phyloP scores from a whole-genome alignment of 2,888 invertebrate species.

The Scaptomyza cyrtandrae region DNA sequence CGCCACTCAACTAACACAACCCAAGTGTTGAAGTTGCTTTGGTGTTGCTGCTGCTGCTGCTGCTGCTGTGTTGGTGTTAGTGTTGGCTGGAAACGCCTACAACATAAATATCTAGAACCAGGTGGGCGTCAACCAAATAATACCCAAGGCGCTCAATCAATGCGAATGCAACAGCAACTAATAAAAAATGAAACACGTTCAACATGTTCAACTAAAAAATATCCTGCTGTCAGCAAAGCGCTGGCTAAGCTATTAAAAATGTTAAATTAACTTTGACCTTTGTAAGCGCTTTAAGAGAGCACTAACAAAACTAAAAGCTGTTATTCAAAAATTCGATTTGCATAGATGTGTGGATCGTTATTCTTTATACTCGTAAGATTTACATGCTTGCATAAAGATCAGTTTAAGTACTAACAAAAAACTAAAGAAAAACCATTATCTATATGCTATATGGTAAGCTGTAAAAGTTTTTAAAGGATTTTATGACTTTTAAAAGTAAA shows the following conservation, averaged over 20 bases:
- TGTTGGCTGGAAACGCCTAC: conserved; percentile 12
- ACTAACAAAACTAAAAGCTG: too few species aligned
- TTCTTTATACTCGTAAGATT: too few species aligned
- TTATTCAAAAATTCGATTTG: not conserved
- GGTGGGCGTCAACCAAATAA: conserved; percentile 44
- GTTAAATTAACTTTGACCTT: not conserved
- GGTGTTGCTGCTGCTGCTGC: conserved; percentile 14
- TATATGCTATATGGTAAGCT: too few species aligned
- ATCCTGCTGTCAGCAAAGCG: not conserved
- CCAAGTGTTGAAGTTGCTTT: conserved; percentile 3
- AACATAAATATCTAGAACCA: conserved; percentile 19
- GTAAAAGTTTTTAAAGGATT: too few species aligned
- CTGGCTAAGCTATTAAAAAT: too few species aligned
- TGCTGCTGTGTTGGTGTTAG: conserved; percentile 13
- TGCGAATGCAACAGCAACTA: conserved; percentile 18
- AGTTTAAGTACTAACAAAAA: too few species aligned
- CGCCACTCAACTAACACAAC: conserved; percentile 23
- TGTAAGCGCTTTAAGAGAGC: not conserved
- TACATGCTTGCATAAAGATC: too few species aligned
- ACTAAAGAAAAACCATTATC: too few species aligned
- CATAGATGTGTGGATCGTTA: not conserved
- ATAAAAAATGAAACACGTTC: conserved; percentile 1
- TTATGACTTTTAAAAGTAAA: too few species aligned
- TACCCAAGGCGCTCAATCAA: conserved; percentile 41
- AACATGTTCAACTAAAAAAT: not conserved